Evolutionary conservation across 2,797 vertebrate genomes (phyloP), one percentile per base, ranked within the genome.

Genomic region (Pantherophis alleghaniensis): DNA sequence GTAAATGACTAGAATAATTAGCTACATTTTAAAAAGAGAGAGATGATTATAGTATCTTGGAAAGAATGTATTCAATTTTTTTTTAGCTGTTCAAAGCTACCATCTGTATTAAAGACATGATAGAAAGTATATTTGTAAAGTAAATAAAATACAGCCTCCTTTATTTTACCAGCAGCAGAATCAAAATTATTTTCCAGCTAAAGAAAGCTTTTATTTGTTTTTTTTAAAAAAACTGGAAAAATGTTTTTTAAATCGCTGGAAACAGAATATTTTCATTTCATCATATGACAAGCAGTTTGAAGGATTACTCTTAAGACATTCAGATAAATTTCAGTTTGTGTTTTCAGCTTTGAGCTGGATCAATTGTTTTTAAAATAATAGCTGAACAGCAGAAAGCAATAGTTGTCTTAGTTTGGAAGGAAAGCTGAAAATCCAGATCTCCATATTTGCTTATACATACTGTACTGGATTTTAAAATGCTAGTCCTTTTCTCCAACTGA

Each of bases 71-170:
- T 53, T 92, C 55, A 12, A 57, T 96, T 96, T 94, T n/a, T 91
- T 26, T 92, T 95, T n/a, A 47, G 87, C 92, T 94, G 94, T 94
- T 93, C 74, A 92, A 91, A 92, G 56, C 7, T 96, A 28, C 89
- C 89, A 90, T 0, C 0, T 92, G 2, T 22, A 11, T 86, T 94
- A 92, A 61, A 94, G 69, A 83, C 5, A 63, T 92, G 60, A 94
- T 95, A 92, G 92, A 91, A 56, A 94, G 9, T 42, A 66, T 88
- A 94, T 94, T 95, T 96, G 37, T 61, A 96, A 96, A 94, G 94
- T 51, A 95, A 96, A 95, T 94, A 92, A 95, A 92, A n/a, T 5
- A 5, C 61, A 92, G 74, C 93, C 92, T 28, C 3, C 18, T 47
- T 83, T 0, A 87, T 89, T 94, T 95, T 92, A 53, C 79, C 91